Evolutionary conservation across 2,888 invertebrate genomes (phyloP).

Genomic region (Merodon equestris): DNA sequence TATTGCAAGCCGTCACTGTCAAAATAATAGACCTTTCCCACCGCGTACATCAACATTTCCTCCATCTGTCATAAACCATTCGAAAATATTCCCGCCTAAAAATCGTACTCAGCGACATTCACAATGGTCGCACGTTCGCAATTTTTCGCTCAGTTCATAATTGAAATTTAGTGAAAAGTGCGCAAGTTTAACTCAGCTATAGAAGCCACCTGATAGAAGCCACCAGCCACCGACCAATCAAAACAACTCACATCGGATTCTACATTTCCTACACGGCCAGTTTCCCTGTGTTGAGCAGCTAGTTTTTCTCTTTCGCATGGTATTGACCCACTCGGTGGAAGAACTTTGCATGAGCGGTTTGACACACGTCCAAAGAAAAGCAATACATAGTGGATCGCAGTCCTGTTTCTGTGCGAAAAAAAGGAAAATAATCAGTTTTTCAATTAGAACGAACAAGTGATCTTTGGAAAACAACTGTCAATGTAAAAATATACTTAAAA

Average conservation of each 20-base stretch:
- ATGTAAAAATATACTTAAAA: neutral
- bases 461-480: conserved; percentile 37
- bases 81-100: conserved; percentile 36
- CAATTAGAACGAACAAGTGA: conserved; percentile 16
- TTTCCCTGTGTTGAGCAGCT: conserved; percentile 35
- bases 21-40: too few species aligned
- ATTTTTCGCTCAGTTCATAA: conserved; percentile 23
- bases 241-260: conserved; percentile 34
- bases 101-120: conserved; percentile 1
- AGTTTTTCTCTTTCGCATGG: conserved; percentile 54
- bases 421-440: neutral
- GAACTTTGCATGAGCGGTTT: conserved; percentile 11
- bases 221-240: conserved; percentile 70
- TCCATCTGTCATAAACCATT: neutral
- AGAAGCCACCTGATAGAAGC: conserved; percentile 73
- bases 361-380: conserved; percentile 16
- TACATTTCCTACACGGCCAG: conserved; percentile 62
- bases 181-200: conserved; percentile 51
- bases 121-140: neutral
- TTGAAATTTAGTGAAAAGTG: conserved; percentile 18
- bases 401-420: too few species aligned
- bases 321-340: conserved; percentile 69
- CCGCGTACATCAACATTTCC: neutral
- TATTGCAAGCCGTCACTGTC: too few species aligned
- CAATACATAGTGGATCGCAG: conserved; percentile 17